phyloP scores from a whole-genome alignment of 2,888 invertebrate genomes.

The Dinocampus coccinellae region DNA sequence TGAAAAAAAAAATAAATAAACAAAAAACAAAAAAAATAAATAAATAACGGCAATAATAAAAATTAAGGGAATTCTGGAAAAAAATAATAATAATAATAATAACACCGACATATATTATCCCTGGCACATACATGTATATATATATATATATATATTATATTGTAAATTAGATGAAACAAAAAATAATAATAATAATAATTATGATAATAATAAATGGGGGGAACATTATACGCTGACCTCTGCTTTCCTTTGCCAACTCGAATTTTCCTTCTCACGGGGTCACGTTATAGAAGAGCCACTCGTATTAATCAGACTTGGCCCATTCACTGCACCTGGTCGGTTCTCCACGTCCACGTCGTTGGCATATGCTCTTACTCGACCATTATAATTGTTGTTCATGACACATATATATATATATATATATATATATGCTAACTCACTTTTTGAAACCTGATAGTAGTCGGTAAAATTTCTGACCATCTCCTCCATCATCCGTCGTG shows the following conservation, averaged over 20 bases:
- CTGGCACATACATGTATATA: too few species aligned
- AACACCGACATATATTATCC: too few species aligned
- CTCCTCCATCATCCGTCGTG: neutral
- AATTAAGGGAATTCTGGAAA: too few species aligned
- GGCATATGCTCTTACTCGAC: conserved; percentile 5
- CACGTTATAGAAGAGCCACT: neutral
- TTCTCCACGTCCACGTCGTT: neutral
- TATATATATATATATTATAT: neutral
- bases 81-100: too few species aligned
- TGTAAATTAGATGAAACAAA: neutral
- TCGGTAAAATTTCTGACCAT: too few species aligned
- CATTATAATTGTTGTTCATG: conserved; percentile 4
- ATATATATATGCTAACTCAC: neutral
- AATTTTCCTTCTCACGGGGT: conserved; percentile 15
- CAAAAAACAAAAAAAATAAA: neutral
- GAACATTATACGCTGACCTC: neutral
- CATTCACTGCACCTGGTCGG: conserved; percentile 23
- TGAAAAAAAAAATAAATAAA: neutral
- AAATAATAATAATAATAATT: too few species aligned
- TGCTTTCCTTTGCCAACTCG: conserved; percentile 9
- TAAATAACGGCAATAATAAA: neutral
- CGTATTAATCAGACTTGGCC: conserved; percentile 22
- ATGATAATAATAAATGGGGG: neutral
- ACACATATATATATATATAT: neutral
- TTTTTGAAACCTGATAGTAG: neutral